phyloP scores from a whole-genome alignment of 2,797 vertebrate species.

The Tolypeutes matacus region DNA sequence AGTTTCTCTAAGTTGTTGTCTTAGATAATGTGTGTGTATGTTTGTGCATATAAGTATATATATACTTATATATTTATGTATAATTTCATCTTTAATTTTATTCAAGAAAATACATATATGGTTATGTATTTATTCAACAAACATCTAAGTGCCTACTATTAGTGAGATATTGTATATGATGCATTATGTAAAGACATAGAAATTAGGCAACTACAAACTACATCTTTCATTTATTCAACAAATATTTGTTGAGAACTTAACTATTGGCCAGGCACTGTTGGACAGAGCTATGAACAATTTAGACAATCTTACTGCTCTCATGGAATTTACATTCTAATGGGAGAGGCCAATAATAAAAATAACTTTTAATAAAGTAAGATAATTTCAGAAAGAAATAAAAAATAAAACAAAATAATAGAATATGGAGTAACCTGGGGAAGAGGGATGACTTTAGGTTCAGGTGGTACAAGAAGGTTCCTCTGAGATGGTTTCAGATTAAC shows the following conservation, averaged over 20 bases:
- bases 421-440: neutral
- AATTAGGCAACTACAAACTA: neutral
- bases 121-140: neutral
- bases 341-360: neutral
- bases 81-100: constrained; percentile 64
- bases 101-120: constrained; percentile 33
- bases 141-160: neutral
- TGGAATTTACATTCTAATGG: constrained; percentile 7
- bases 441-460: neutral
- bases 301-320: neutral
- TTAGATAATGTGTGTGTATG: neutral
- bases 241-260: neutral
- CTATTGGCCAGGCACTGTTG: neutral
- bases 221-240: neutral
- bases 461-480: neutral
- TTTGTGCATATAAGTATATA: neutral
- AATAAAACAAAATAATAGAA: constrained; percentile 15
- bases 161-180: neutral
- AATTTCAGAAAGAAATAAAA: constrained; percentile 50
- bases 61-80: neutral
- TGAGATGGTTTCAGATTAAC: neutral
- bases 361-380: neutral
- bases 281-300: neutral
- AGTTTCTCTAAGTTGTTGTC: constrained; percentile 85
- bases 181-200: neutral